Base-by-base conservation (phyloP, 2,888 invertebrate genomes). In the Schrankia costaestrigalis region DNA sequence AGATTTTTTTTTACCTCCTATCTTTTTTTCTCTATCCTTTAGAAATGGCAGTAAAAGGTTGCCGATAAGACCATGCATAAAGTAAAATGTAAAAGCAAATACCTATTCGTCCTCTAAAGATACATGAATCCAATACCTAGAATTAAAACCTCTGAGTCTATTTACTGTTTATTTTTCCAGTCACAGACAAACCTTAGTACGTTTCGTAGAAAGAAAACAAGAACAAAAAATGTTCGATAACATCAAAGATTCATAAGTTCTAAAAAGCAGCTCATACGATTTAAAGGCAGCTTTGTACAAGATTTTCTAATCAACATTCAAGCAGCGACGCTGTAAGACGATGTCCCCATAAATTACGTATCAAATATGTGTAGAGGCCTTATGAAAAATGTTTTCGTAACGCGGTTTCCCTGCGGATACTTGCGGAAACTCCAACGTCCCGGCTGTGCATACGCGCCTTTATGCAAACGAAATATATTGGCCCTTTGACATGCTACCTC, bases 341-440 rank as follows among this genome's bases (percentile, higher is more conserved):
- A 70, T 80, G 82, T 84, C 82, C 78, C 71, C 77, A 83, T 84
- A 85, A 84, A 85, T 84, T 82, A 81, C 77, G 71, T 80, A 83
- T 81, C 80, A 82, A 81, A 78, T 74, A 76, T 80, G 74, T 78
- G 76, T 63, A 70, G 72, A 70, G 72, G 73, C 73, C 73, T 78
- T 84, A 84, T 84, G 82, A 85, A 84, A 85, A 84, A 84, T 84
- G 78, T 79, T 82, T 76, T 72, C 66, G 67, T 67, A 63, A 67
- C 56, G 62, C 49, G 55, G 57, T 62, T 66, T 58, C 59, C 58
- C 64, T 48, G 47, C 48, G 67, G 61, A 63, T 65, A 64, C 70
- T 73, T 65, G 63, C 41, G 59, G 52, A 50, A 67, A 67, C 67
- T 69, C 57, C 47, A 56, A 46, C 55, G 59, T 36, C 48, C 56